phyloP scores from a whole-genome alignment of 1,140 invertebrate species.

The Macrostomum lignano region DNA sequence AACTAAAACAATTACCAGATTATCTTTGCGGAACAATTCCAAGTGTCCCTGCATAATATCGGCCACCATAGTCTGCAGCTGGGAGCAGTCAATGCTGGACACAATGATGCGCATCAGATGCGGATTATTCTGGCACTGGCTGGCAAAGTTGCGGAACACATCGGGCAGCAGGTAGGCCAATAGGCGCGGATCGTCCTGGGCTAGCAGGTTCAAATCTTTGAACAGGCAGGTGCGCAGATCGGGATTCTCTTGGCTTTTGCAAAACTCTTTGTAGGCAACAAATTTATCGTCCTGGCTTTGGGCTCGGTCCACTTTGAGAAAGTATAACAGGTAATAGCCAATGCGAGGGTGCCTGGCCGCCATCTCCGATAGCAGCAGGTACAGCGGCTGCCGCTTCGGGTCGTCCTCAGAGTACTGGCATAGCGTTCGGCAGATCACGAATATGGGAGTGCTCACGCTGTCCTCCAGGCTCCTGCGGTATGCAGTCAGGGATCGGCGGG shows the following conservation, averaged over 20 bases:
- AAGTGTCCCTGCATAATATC: no score
- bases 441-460: conserved; percentile 1
- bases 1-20: no score
- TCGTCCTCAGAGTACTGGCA: conserved; percentile 42
- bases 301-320: conserved; percentile 41
- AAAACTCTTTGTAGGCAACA: conserved; percentile 29
- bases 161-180: no score
- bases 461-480: neutral
- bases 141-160: no score
- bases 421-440: conserved; percentile 31
- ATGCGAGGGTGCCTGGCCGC: conserved; percentile 39
- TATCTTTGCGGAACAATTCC: no score
- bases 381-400: conserved; percentile 39
- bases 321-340: conserved; percentile 58
- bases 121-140: no score
- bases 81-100: no score
- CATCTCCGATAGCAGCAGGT: conserved; percentile 45
- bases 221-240: conserved; percentile 46
- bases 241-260: conserved; percentile 36
- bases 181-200: no score
- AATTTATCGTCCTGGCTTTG: neutral
- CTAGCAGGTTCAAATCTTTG: conserved; percentile 47
- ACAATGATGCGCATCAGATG: no score
- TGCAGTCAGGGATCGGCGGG: neutral
- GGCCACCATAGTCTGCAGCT: no score